Conservation (phyloP, 2,113 vertebrate genomes). For the Solea solea region DNA sequence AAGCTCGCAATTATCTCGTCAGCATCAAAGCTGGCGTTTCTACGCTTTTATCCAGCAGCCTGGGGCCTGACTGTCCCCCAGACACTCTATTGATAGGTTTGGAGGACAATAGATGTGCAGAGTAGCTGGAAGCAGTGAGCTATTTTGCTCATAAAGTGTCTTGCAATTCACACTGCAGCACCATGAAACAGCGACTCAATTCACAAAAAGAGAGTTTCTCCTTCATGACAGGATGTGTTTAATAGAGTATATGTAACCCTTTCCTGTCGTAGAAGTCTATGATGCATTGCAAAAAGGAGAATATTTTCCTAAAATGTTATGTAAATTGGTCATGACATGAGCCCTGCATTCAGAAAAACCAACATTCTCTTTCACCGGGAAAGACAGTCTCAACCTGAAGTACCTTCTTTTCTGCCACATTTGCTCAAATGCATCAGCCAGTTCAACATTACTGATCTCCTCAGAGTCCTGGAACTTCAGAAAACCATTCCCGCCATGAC, state of each 20-base stretch:
- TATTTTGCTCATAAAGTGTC: constrained; percentile 18
- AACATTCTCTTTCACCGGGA: not conserved
- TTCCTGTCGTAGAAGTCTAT: not conserved
- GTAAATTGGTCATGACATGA: not conserved
- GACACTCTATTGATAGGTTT: constrained; percentile 28
- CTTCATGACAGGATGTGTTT: not conserved
- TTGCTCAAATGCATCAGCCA: constrained; percentile 98
- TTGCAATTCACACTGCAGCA: not conserved
- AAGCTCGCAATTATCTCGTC: constrained; percentile 62
- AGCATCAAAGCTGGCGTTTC: constrained; percentile 45
- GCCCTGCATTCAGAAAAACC: not conserved
- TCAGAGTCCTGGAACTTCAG: constrained; percentile 99
- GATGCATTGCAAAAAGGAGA: not conserved
- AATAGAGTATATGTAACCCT: not conserved
- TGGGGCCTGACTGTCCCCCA: constrained; percentile 30
- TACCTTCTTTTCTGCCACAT: constrained; percentile 99
- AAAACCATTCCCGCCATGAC: constrained; percentile 97
- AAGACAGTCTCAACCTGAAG: not conserved
- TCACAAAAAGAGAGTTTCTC: not conserved
- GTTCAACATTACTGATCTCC: constrained; percentile 98
- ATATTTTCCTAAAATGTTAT: too few species aligned
- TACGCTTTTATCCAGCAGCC: constrained; percentile 37
- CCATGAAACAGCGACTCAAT: not conserved
- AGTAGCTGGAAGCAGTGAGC: not conserved
- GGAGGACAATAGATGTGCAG: not conserved